Evolutionary conservation across 2,888 invertebrate genomes (phyloP), one percentile per base, ranked within the genome.

Genomic region (Caenorhabditis becei): DNA sequence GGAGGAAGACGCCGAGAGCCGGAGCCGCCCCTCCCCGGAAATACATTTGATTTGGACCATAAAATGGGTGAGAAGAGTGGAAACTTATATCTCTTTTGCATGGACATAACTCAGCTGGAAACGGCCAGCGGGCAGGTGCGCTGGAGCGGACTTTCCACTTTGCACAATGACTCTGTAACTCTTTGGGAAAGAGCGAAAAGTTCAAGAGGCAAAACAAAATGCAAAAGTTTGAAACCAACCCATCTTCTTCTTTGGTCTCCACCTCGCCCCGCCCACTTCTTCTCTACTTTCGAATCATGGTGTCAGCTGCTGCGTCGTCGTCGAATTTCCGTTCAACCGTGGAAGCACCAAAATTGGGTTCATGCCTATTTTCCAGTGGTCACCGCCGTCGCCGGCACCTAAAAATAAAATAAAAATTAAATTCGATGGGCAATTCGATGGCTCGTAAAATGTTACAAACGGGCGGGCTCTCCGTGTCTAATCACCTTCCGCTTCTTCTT

Each of bases 41-140:
- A 66, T 66, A 74, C 74, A 74, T 74, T 74, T 74, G 74, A 74
- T 74, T 74, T 74, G 74, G 74, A 74, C 74, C 74, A 74, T 74
- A 74, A 74, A 74, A 65, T 74, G 59, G 37, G 26, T 23, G 41
- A 54, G 18, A 23, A 37, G 2, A 51, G 26, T 24, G 56, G 35
- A 44, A 62, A 54, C 54, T 51, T 24, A 51, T 51, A 10, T 51
- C 24, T 51, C 24, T 54, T 54, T n/a, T 41, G 41, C 16, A 14
- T 41, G 41, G n/a, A n/a, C n/a, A n/a, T 14, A 41, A 41, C 41
- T 41, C 41, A 41, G 41, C 41, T 41, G 41, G 41, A 41, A 41
- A 41, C 41, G 16, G 41, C 5, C 3, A 14, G 8, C 10, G n/a
- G n/a, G n/a, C 4, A 32, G 32, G 32, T 32, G 32, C 10, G 10